Percentiles rank a stretch among this genome's conserved stretches.
These are phyloP conservation scores for Merluccius polli DNA, from an alignment of 2,797 vertebrate genomes.

Conservation along the genomic window DNA sequence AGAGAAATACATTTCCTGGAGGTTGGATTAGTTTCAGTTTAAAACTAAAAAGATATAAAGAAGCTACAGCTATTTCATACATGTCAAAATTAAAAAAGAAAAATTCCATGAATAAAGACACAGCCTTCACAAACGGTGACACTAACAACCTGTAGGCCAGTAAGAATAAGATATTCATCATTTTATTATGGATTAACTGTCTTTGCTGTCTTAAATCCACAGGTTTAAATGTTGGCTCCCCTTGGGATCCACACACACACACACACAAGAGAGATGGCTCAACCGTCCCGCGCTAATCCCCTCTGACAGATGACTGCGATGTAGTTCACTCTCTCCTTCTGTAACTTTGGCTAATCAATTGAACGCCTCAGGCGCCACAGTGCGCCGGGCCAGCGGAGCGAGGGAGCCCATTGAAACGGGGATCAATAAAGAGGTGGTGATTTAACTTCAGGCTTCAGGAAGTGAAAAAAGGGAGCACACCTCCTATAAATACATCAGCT, in stretches of 20 bases:
- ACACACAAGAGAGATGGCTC: not conserved
- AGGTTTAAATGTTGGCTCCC: not conserved
- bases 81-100: not conserved
- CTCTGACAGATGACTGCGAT: not conserved
- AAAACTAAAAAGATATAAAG: not conserved
- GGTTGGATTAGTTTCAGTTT: not conserved
- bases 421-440: slow-evolving; percentile 30
- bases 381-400: slow-evolving; percentile 33
- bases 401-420: slow-evolving; percentile 5
- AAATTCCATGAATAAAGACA: not conserved
- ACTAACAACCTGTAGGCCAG: not conserved
- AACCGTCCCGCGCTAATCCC: not conserved
- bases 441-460: not conserved
- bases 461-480: not conserved
- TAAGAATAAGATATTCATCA: not conserved
- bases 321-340: not conserved
- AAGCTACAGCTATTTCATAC: not conserved
- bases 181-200: not conserved
- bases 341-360: not conserved
- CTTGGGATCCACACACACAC: not conserved
- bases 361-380: not conserved
- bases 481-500: not conserved
- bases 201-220: not conserved
- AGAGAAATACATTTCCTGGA: not conserved
- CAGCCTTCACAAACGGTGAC: not conserved